These are phyloP conservation scores for Ormyrus thymus DNA, from an alignment of 2,888 invertebrate species.

Conservation along the genomic window DNA sequence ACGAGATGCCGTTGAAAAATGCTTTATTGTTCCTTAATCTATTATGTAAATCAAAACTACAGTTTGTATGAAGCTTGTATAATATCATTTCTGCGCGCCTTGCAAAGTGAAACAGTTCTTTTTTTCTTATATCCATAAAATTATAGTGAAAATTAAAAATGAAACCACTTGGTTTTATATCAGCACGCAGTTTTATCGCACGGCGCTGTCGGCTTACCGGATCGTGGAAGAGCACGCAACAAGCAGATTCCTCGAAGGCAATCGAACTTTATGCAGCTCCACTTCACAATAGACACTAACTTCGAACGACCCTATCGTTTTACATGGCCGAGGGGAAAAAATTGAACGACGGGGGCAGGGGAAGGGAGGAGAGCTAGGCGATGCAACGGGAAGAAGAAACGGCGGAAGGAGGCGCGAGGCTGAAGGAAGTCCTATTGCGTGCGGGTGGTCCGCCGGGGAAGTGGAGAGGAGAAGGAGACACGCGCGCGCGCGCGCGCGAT, in stretches of 20 bases:
- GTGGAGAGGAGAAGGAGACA: not conserved
- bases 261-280: constrained; percentile 20
- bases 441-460: constrained; percentile 68
- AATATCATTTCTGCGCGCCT: too few species aligned
- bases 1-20: not conserved
- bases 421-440: constrained; percentile 64
- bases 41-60: too few species aligned
- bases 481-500: not conserved
- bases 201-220: not conserved
- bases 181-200: not conserved
- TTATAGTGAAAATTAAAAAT: too few species aligned
- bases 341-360: constrained; percentile 13
- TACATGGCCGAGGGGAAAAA: constrained; percentile 24
- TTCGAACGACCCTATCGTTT: constrained; percentile 12
- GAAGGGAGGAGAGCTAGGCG: constrained; percentile 30
- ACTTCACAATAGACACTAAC: constrained; percentile 39
- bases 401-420: constrained; percentile 58
- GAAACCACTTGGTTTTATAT: too few species aligned
- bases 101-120: too few species aligned
- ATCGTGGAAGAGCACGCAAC: not conserved
- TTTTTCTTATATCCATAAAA: too few species aligned
- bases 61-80: too few species aligned
- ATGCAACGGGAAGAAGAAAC: constrained; percentile 45
- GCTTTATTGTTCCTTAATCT: too few species aligned
- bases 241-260: constrained; percentile 13